These are phyloP conservation scores for Amiota minor DNA, from an alignment of 2,888 invertebrate species.

Conservation along the genomic window DNA sequence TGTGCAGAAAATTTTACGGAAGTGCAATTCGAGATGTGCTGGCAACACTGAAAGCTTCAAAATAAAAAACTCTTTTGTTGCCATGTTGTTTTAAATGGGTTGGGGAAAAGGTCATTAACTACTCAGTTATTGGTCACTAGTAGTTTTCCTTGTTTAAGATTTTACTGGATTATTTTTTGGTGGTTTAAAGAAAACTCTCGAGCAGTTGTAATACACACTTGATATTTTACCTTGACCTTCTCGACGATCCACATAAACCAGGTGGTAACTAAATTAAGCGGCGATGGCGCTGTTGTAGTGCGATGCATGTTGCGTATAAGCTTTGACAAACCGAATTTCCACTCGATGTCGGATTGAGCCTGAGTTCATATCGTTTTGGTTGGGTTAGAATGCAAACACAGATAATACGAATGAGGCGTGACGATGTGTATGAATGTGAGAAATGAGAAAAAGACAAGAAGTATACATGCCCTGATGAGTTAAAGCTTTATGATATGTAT, in stretches of 20 bases:
- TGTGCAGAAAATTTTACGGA: not conserved
- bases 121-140: conserved; percentile 41
- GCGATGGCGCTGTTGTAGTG: conserved; percentile 97
- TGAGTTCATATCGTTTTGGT: conserved; percentile 71
- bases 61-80: conserved; percentile 58
- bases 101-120: conserved; percentile 71
- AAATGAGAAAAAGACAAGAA: conserved; percentile 45
- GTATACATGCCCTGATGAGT: conserved; percentile 22
- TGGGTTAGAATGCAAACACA: conserved; percentile 11
- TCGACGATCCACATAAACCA: conserved; percentile 91
- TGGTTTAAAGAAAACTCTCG: conserved; percentile 31
- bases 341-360: conserved; percentile 99
- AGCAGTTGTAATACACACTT: conserved; percentile 61
- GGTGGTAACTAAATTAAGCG: conserved; percentile 95
- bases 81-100: conserved; percentile 72
- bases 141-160: conserved; percentile 39
- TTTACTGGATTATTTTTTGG: conserved; percentile 22
- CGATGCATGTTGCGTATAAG: conserved; percentile 98
- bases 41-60: conserved; percentile 61
- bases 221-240: conserved; percentile 80
- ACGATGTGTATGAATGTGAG: conserved; percentile 42
- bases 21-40: conserved; percentile 33
- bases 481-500: conserved; percentile 10
- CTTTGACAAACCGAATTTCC: conserved; percentile 99
- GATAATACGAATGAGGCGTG: conserved; percentile 23